Conservation (phyloP, 2,888 invertebrate species). For the Macrosiphum euphorbiae region DNA sequence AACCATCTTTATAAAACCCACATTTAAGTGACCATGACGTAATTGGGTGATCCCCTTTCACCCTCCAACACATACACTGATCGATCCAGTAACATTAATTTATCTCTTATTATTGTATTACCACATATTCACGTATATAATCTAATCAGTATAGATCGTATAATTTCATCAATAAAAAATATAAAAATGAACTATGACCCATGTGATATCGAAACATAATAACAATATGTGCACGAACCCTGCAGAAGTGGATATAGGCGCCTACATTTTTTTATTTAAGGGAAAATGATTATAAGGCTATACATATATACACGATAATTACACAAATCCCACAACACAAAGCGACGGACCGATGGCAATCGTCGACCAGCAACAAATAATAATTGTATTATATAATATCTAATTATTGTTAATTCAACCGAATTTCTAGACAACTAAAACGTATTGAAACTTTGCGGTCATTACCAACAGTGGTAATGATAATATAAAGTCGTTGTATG, state of each 20-base stretch:
- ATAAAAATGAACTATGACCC: background rate
- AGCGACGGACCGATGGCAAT: background rate
- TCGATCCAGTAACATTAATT: background rate
- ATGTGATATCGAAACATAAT: too few relatives aligned
- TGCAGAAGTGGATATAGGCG: background rate
- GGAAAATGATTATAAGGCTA: background rate
- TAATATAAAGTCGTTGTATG: background rate
- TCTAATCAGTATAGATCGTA: background rate
- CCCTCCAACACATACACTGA: background rate
- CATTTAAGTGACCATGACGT: too few relatives aligned
- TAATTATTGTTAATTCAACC: background rate
- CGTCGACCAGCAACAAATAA: background rate
- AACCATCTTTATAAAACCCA: background rate
- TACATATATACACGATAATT: background rate
- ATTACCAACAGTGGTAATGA: background rate
- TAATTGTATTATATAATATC: background rate
- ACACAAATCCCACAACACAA: background rate
- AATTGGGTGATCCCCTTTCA: background rate
- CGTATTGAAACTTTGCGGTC: slow-evolving; percentile 28
- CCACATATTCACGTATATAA: background rate
- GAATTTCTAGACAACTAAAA: slow-evolving; percentile 2
- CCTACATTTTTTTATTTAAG: background rate
- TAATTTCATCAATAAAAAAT: background rate
- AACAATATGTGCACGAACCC: background rate
- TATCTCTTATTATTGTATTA: background rate